A percentile compares a stretch with the other conserved stretches of the same genome.
These are phyloP conservation scores for Rutpela maculata DNA, from an alignment of 2,888 invertebrate species.

Conservation along the genomic window DNA sequence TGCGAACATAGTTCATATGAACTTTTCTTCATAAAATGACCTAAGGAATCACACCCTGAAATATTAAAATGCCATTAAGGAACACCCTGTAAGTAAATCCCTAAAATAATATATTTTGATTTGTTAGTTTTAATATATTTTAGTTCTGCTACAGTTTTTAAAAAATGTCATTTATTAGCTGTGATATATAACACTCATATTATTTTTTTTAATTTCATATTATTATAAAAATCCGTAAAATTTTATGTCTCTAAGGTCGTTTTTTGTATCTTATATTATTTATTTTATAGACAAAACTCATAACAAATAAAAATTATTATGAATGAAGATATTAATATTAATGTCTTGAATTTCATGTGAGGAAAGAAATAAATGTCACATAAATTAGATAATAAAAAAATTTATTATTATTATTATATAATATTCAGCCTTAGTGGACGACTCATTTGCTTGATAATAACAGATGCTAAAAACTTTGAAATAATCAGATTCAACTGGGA, in stretches of 20 bases:
- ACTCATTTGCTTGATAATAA: not conserved
- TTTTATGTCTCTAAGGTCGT: not conserved
- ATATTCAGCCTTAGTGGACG: not conserved
- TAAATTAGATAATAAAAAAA: not conserved
- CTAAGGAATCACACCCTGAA: too few relatives aligned
- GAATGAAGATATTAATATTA: constrained; percentile 1
- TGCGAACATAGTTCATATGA: too few relatives aligned
- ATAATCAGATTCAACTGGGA: not conserved
- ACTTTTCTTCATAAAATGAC: too few relatives aligned
- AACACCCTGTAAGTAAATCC: too few relatives aligned
- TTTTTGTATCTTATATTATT: too few relatives aligned
- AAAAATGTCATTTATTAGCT: not conserved
- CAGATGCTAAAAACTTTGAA: not conserved
- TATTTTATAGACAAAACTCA: not conserved
- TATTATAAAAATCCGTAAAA: not conserved
- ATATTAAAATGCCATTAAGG: too few relatives aligned
- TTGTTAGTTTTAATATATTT: not conserved
- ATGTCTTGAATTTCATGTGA: constrained; percentile 2
- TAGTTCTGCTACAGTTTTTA: not conserved
- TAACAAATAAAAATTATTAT: not conserved
- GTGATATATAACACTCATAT: not conserved
- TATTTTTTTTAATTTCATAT: too few relatives aligned
- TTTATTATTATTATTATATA: not conserved
- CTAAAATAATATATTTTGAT: too few relatives aligned
- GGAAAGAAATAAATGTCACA: not conserved